Conservation (phyloP, 2,797 vertebrate species). For the Sitta carolinensis region DNA sequence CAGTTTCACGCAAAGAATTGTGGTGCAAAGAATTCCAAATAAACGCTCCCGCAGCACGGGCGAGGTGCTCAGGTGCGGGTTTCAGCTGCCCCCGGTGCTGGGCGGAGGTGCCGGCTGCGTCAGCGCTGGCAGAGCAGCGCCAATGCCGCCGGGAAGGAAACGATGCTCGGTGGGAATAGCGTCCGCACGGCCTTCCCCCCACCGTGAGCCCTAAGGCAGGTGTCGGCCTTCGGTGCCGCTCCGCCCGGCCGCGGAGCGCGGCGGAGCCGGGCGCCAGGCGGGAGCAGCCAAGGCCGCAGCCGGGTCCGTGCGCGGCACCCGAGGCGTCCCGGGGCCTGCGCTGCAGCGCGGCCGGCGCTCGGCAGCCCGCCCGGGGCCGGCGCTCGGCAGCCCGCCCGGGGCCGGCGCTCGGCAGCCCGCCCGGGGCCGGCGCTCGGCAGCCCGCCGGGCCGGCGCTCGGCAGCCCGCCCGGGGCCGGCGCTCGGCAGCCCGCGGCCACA, state of each 20-base stretch:
- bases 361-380: too few relatives aligned
- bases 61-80: fast-evolving
- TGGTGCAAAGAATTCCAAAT: neutral
- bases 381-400: too few relatives aligned
- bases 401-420: too few relatives aligned
- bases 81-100: neutral
- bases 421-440: too few relatives aligned
- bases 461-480: fast-evolving
- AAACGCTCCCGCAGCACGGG: fast-evolving
- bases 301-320: neutral
- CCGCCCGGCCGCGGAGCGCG: neutral
- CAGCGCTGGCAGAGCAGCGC: neutral
- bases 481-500: neutral
- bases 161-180: neutral
- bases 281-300: neutral
- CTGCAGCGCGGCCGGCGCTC: too few relatives aligned
- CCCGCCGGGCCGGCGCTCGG: too few relatives aligned
- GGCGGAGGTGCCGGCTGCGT: neutral
- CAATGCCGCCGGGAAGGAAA: neutral
- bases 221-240: neutral
- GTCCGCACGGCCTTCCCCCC: neutral
- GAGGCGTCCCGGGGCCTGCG: neutral
- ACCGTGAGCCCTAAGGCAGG: fast-evolving
- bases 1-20: too few relatives aligned
- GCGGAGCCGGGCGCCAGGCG: neutral